Evolutionary conservation across 2,797 vertebrate species (phyloP), one percentile per base, ranked within the genome.

Genomic region (Micropoecilia bifurca): DNA sequence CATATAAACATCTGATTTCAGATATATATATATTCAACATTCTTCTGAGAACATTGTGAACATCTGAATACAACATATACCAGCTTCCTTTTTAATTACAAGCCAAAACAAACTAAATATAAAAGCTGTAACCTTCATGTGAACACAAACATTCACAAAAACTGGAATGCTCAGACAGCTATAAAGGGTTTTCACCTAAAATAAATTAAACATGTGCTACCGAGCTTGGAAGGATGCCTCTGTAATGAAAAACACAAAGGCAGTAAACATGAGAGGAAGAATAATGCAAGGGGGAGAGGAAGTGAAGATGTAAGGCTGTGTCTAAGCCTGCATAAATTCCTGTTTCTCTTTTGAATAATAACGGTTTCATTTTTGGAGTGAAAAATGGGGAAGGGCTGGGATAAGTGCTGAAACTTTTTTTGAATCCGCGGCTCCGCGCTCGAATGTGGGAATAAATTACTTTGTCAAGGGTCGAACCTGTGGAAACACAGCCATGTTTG

Each of bases 261-360:
- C 61, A 77, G 57, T 45, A 80, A 86, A 85, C 55, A 39, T 20
- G 20, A 2, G 46, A 36, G 33, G 73, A 78, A 76, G 28, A 59
- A 55, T 73, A 76, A 77, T 14, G 61, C 69, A 88, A 28, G n/a
- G 71, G 59, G 28, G 43, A 46, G 50, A 50, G 57, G 53, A 85
- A 87, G 87, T 80, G 69, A 88, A 88, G 89, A 91, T 90, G 90
- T 93, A 91, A 90, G 90, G 81, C 83, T 59, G 41, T 86, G 91
- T 88, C 91, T 93, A 88, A 93, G 86, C 83, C 88, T 88, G 91
- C 88, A 94, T 92, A 91, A 89, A 95, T 91, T 92, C 90, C 83
- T 77, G 90, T 92, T 91, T 85, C 85, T 88, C 73, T 86, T 94
- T 90, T 93, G 89, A 95, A 93, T 92, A 94, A 94, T 90, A 90